Percentiles rank a stretch among this genome's conserved stretches.
phyloP scores from a whole-genome alignment of 2,113 vertebrate species.

The Thinocorus orbignyianus region DNA sequence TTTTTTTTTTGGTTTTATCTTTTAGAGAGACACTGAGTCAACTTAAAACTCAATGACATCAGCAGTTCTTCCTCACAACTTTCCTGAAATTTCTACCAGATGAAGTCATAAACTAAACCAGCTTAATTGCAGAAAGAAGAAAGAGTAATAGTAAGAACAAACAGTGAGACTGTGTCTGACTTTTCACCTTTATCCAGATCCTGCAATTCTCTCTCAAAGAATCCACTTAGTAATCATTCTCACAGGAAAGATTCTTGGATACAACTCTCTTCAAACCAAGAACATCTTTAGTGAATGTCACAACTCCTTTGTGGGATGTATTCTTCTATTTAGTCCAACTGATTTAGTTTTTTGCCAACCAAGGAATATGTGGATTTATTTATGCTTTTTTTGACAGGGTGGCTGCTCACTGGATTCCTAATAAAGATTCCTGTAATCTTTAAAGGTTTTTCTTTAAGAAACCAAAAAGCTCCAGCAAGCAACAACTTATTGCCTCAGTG shows the following conservation, averaged over 20 bases:
- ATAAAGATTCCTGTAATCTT: background rate
- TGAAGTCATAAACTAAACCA: background rate
- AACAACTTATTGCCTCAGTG: background rate
- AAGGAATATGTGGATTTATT: background rate
- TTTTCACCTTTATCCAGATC: background rate
- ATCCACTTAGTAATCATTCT: background rate
- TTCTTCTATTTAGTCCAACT: background rate
- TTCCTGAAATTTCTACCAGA: background rate
- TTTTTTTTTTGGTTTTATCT: background rate
- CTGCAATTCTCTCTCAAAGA: background rate
- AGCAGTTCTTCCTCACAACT: background rate
- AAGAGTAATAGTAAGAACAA: background rate
- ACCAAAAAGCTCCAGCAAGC: background rate
- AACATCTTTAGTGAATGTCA: background rate
- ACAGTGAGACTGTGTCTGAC: background rate
- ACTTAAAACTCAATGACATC: accelerated
- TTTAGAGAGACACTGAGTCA: background rate
- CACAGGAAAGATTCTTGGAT: background rate
- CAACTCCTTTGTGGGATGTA: background rate
- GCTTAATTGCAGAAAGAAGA: background rate
- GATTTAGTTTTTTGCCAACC: background rate
- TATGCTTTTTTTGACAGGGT: background rate
- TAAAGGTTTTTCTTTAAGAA: background rate
- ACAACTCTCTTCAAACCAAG: background rate
- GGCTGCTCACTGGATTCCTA: background rate